Evolutionary conservation across 2,888 invertebrate genomes (phyloP).

Genomic region (Melipona beecheii): DNA sequence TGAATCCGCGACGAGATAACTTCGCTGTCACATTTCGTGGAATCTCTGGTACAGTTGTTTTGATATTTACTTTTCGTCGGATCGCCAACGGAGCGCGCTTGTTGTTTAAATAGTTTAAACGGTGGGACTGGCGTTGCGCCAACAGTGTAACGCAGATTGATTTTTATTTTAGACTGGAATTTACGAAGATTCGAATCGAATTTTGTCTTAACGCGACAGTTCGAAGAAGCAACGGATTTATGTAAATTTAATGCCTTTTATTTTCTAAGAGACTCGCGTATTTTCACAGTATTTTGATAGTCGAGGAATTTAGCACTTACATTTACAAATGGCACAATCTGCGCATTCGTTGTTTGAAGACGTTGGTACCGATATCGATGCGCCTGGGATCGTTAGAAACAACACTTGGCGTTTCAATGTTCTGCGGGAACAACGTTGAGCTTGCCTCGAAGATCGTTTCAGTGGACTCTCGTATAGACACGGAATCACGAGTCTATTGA

Average conservation of each 20-base stretch:
- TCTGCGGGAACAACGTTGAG: background rate
- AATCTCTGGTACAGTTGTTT: background rate
- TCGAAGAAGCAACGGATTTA: no score
- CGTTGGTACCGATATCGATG: background rate
- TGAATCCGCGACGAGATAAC: background rate
- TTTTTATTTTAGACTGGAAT: no score
- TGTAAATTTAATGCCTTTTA: no score
- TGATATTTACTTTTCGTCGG: no score
- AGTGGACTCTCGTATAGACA: background rate
- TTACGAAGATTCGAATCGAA: no score
- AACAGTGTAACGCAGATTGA: no score
- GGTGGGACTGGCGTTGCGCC: no score
- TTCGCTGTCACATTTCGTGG: background rate
- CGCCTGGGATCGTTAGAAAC: constrained; percentile 18
- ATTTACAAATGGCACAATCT: no score
- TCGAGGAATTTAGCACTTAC: background rate
- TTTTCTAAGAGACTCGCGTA: no score
- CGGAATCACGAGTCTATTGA: constrained; percentile 1
- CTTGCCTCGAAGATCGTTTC: background rate
- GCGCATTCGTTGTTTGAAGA: background rate
- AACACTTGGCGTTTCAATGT: constrained; percentile 14
- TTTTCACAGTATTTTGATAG: background rate
- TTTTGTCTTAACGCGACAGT: no score
- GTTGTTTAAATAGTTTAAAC: no score
- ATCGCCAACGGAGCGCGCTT: no score